phyloP scores from a whole-genome alignment of 2,797 vertebrate genomes.

The Lophius americanus region DNA sequence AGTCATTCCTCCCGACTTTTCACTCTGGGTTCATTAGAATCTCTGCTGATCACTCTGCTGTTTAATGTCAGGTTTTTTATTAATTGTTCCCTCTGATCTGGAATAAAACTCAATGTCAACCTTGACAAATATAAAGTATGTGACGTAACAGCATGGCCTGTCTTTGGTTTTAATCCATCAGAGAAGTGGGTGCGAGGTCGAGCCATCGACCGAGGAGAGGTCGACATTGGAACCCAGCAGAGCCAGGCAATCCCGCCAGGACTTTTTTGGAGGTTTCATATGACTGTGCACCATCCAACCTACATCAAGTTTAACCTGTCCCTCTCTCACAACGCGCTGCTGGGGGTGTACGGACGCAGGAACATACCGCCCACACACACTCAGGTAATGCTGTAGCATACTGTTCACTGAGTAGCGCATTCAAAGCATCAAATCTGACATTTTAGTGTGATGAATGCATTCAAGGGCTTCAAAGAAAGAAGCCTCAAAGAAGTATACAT shows the following conservation, averaged over 20 bases:
- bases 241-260: slow-evolving; percentile 94
- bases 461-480: neutral
- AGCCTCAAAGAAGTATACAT: too few species aligned
- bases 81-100: slow-evolving; percentile 55
- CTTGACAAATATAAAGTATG: slow-evolving; percentile 41
- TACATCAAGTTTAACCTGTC: slow-evolving; percentile 97
- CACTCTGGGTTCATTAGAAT: slow-evolving; percentile 67
- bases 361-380: slow-evolving; percentile 96
- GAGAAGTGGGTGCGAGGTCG: slow-evolving; percentile 90
- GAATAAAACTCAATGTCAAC: slow-evolving; percentile 33
- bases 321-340: slow-evolving; percentile 91
- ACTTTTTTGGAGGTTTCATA: slow-evolving; percentile 97
- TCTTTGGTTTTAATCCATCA: slow-evolving; percentile 53
- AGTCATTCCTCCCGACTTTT: slow-evolving; percentile 58
- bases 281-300: slow-evolving; percentile 91
- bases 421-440: slow-evolving; percentile 7
- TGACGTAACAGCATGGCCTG: slow-evolving; percentile 26
- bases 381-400: slow-evolving; percentile 83
- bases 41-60: slow-evolving; percentile 59
- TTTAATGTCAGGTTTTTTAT: slow-evolving; percentile 56
- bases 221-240: slow-evolving; percentile 92
- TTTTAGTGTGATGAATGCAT: too few species aligned
- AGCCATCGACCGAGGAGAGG: slow-evolving; percentile 93
- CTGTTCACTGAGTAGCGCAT: slow-evolving; percentile 44
- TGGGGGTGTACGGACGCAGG: slow-evolving; percentile 94